These are phyloP conservation scores for Nothobranchius furzeri DNA, from an alignment of 2,113 vertebrate genomes.

Conservation along the genomic window DNA sequence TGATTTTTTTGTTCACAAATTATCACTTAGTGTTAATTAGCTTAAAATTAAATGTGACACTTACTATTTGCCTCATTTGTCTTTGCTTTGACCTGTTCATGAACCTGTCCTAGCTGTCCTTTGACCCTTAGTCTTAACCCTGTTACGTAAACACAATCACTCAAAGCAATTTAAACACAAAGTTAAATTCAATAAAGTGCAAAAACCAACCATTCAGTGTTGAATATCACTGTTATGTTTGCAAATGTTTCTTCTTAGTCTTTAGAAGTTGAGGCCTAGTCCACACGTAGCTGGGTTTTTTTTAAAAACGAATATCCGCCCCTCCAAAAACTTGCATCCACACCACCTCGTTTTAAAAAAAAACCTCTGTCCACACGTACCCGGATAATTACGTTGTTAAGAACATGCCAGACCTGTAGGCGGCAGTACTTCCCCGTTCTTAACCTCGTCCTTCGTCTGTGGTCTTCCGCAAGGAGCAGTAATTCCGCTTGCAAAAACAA, in stretches of 20 bases:
- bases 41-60: not conserved
- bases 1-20: not conserved
- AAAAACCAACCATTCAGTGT: not conserved
- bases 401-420: too few relatives aligned
- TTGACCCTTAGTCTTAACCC: not conserved
- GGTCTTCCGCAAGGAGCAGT: too few relatives aligned
- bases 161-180: not conserved
- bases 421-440: too few relatives aligned
- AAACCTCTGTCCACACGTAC: too few relatives aligned
- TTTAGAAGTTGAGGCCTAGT: too few relatives aligned
- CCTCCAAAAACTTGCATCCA: too few relatives aligned
- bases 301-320: too few relatives aligned
- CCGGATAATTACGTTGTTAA: too few relatives aligned
- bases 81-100: not conserved
- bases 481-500: too few relatives aligned
- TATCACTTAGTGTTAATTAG: not conserved
- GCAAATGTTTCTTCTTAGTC: not conserved
- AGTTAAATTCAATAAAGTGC: not conserved
- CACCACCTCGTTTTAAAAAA: too few relatives aligned
- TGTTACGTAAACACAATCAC: not conserved
- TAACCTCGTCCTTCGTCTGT: too few relatives aligned
- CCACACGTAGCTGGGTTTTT: too few relatives aligned
- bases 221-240: not conserved
- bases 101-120: not conserved
- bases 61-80: not conserved